Evolutionary conservation across 1,140 invertebrate species (phyloP), one percentile per base, ranked within the genome.

Genomic region (Heliconius congener): DNA sequence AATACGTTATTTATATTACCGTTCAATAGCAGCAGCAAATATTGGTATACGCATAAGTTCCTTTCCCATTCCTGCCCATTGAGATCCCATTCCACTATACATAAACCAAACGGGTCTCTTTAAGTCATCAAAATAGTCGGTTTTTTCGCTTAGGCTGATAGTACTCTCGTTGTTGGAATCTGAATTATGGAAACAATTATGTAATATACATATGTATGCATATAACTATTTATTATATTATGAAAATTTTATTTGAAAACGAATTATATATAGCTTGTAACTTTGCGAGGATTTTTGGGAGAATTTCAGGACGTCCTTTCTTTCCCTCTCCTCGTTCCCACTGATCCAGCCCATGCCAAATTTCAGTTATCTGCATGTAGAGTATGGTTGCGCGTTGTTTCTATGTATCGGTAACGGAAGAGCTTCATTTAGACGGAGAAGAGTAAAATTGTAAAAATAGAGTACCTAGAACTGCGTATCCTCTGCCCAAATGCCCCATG

Each of bases 31-130:
- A n/a, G 96, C 90, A 11, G 95, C 95, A 89, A 98, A 98, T 13
- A 95, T 87, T 11, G 97, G 96, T 73, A 98, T 95, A 39, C 95
- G 90, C 93, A 96, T 94, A 11, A 96, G 90, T 9, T 95, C 93
- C 66, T 95, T 90, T 34, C 97, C 98, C 97, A 99, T 98, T 72
- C 97, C 96, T 37, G 95, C 86, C 98, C 98, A 99, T 86, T 99
- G 97, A 3, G 97, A 97, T 19, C 98, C 98, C 97, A 99, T 98
- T 72, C 98, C 98, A 85, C 98, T 97, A 94, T 98, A 99, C 9
- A 99, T 96, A 90, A 97, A 98, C 95, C 97, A 98, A 8, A 99
- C 91, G 18, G 97, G 97, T 82, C 96, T 90, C 78, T 95, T 93
- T 9, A 93, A 88, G 8, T 95, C 95, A 16, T 95, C 88, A 80